These are phyloP conservation scores for Caiman crocodilus DNA, from an alignment of 2,797 vertebrate species.

Conservation along the genomic window DNA sequence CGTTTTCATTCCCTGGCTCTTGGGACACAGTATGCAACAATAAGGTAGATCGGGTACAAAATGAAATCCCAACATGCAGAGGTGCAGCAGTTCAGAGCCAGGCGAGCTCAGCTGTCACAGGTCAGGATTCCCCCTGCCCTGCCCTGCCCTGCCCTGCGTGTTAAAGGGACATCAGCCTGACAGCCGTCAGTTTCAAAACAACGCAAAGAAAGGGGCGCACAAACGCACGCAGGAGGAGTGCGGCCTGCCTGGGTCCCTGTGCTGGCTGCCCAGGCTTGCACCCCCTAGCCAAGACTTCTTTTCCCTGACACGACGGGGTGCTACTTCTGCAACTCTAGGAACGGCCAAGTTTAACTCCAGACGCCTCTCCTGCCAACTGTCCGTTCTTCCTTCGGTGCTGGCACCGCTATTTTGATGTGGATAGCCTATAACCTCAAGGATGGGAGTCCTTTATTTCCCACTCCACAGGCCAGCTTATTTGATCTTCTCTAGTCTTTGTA, in stretches of 20 bases:
- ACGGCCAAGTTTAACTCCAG: background rate
- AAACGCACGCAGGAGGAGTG: too few relatives aligned
- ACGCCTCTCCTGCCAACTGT: background rate
- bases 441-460: background rate
- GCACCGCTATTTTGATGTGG: background rate
- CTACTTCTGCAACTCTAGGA: background rate
- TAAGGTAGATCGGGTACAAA: background rate
- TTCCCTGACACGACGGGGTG: background rate
- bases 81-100: background rate
- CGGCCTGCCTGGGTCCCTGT: too few relatives aligned
- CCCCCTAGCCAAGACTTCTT: too few relatives aligned
- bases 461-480: background rate
- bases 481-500: background rate
- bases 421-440: background rate
- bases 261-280: too few relatives aligned
- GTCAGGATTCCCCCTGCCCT: background rate
- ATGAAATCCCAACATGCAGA: background rate
- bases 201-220: background rate
- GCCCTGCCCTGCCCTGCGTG: background rate
- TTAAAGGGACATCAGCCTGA: background rate
- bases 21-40: background rate
- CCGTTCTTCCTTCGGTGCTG: background rate
- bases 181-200: background rate
- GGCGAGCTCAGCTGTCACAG: rapidly evolving
- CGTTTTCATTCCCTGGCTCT: background rate